Conservation (phyloP, 2,888 invertebrate species). For the Biston betularia region DNA sequence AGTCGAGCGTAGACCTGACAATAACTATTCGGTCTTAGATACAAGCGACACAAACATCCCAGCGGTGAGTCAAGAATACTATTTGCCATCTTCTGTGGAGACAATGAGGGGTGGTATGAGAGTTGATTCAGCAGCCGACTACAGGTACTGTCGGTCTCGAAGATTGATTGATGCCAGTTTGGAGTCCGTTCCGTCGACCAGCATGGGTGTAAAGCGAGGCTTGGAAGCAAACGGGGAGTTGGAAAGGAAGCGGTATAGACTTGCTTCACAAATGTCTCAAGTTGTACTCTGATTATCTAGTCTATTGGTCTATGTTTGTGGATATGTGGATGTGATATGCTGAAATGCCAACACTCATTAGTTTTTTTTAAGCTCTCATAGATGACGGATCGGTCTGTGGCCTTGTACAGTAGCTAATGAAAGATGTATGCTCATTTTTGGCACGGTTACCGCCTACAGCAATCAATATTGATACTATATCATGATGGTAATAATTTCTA, state of each 20-base stretch:
- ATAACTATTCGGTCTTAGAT: conserved; percentile 63
- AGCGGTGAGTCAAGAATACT: conserved; percentile 53
- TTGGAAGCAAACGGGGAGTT: conserved; percentile 66
- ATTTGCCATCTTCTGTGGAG: conserved; percentile 64
- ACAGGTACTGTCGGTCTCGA: conserved; percentile 67
- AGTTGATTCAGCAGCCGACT: conserved; percentile 58
- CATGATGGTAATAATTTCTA: background rate
- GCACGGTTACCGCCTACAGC: too few species aligned
- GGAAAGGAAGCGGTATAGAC: conserved; percentile 72
- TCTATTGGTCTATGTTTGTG: conserved; percentile 40
- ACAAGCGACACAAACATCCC: conserved; percentile 56
- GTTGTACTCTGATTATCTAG: conserved; percentile 76
- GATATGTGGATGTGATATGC: conserved; percentile 6
- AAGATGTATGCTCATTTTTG: background rate
- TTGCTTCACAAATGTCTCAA: conserved; percentile 73
- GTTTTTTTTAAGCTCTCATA: background rate
- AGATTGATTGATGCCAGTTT: conserved; percentile 72
- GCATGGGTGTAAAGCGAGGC: conserved; percentile 73
- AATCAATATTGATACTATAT: background rate
- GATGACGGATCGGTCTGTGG: background rate
- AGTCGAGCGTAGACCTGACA: conserved; percentile 31
- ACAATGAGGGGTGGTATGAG: conserved; percentile 64
- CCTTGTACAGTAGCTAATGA: background rate
- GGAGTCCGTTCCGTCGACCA: conserved; percentile 63
- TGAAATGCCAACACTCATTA: background rate